Evolutionary conservation across 2,797 vertebrate species (phyloP), one percentile per base, ranked within the genome.

Genomic region (Clarias fuscus): DNA sequence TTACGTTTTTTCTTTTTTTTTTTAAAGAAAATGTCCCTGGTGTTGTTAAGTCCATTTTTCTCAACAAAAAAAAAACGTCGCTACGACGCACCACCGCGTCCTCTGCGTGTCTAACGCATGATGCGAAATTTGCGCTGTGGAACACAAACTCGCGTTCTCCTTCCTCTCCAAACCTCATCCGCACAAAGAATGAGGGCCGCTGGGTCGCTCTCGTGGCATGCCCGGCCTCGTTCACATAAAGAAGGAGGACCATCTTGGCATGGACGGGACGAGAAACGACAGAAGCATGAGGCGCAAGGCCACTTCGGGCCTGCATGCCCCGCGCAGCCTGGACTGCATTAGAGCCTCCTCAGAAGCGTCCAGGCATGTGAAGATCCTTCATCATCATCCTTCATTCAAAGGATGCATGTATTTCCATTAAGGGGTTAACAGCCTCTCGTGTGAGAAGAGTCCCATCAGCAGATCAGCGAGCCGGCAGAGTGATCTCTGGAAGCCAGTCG

Each of bases 401-500:
- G 84, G 72, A 93, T 95, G 92, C 94, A 71, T 96, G 91, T 95
- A 96, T 95, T 96, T 86, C 18, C 95, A 95, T 93, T 92, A 91
- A 86, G 91, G 93, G 93, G 92, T 91, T 87, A 86, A 94, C 91
- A 93, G 94, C 91, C 89, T 89, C 22, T 7, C 82, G 79, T 90
- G 88, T 88, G 90, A 87, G 8, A 33, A 10, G 72, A 89, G 33
- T 85, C 84, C 89, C 78, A 64, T 80, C 78, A 80, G 61, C 17
- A 18, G 90, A 85, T 95, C 94, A 95, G 90, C 96, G 97, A 93
- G 95, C 96, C 0, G 97, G 96, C 73, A 99, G 95, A 89, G 93
- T 95, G 91, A 99, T 95, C 89, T 95, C 96, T 71, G 98, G 98
- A 78, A 99, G 96, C 98, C 98, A 99, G 91, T 99, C 97, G 88